Evolutionary conservation across 1,140 invertebrate species (phyloP).

Genomic region (Hetaerina americana): DNA sequence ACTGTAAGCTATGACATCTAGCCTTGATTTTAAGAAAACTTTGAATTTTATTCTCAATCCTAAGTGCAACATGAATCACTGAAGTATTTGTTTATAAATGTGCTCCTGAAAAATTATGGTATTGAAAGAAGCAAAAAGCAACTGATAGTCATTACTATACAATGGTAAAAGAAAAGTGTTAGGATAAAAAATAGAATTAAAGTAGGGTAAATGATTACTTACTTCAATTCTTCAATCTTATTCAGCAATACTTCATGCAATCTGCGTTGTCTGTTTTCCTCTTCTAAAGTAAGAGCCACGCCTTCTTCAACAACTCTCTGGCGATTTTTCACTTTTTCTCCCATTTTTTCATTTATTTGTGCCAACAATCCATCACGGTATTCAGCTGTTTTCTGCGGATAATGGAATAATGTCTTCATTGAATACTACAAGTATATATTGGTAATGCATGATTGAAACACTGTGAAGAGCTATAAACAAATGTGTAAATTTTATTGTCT

Average conservation of each 20-base stretch:
- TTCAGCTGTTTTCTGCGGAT: conserved; percentile 16
- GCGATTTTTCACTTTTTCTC: conserved; percentile 39
- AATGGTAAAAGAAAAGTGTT: background rate
- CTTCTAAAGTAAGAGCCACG: conserved; percentile 39
- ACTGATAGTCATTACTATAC: background rate
- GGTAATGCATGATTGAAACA: background rate
- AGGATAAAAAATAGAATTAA: background rate
- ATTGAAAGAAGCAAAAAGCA: background rate
- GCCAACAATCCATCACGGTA: conserved; percentile 28
- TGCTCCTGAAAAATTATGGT: background rate
- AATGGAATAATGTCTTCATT: background rate
- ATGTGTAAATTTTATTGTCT: background rate
- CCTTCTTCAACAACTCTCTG: conserved; percentile 50
- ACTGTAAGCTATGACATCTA: background rate
- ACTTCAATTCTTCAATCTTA: conserved; percentile 41
- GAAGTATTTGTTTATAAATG: background rate
- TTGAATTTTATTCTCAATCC: background rate
- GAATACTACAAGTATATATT: background rate
- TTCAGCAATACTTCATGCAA: conserved; percentile 40
- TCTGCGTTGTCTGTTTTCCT: conserved; percentile 37
- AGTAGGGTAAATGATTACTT: background rate
- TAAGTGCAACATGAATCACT: background rate
- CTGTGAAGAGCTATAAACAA: background rate
- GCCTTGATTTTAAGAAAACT: background rate
- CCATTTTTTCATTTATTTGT: conserved; percentile 53